Conservation (phyloP, 2,888 invertebrate genomes). For the Acrocyrtus sp. region DNA sequence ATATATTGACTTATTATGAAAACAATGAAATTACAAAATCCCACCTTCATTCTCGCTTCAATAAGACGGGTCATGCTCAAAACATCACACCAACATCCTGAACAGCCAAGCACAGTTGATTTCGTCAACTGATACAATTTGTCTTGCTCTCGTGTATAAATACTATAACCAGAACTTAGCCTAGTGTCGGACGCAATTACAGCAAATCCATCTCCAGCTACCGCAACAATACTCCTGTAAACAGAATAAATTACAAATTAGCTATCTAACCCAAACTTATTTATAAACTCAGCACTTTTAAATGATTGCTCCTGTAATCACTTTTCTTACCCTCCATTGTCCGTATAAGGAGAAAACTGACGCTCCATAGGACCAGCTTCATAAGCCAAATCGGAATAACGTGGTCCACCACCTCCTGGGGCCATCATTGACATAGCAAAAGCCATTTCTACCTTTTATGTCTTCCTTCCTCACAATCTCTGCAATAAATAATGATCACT, state of each 20-base stretch:
- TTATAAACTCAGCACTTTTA: background rate
- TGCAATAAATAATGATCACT: too few relatives aligned
- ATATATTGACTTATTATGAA: background rate
- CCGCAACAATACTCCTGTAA: constrained; percentile 90
- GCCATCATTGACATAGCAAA: constrained; percentile 36
- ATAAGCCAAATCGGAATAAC: constrained; percentile 40
- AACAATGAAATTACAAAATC: too few relatives aligned
- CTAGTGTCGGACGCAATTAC: constrained; percentile 96
- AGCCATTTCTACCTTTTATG: background rate
- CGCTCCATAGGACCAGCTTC: constrained; percentile 66
- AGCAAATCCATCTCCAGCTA: constrained; percentile 95
- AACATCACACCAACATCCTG: constrained; percentile 98
- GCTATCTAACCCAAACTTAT: background rate
- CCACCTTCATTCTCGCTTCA: constrained; percentile 83
- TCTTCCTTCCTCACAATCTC: background rate
- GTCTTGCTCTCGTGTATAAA: constrained; percentile 87
- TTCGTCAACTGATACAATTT: constrained; percentile 86
- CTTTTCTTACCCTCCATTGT: constrained; percentile 78
- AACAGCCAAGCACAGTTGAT: constrained; percentile 89
- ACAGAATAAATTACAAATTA: constrained; percentile 63
- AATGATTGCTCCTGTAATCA: background rate
- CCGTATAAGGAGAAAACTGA: constrained; percentile 76
- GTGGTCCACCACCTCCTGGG: constrained; percentile 13
- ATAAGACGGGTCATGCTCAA: constrained; percentile 87
- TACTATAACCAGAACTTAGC: constrained; percentile 89